Conservation (phyloP, 2,888 invertebrate species). For the Latheticus oryzae region DNA sequence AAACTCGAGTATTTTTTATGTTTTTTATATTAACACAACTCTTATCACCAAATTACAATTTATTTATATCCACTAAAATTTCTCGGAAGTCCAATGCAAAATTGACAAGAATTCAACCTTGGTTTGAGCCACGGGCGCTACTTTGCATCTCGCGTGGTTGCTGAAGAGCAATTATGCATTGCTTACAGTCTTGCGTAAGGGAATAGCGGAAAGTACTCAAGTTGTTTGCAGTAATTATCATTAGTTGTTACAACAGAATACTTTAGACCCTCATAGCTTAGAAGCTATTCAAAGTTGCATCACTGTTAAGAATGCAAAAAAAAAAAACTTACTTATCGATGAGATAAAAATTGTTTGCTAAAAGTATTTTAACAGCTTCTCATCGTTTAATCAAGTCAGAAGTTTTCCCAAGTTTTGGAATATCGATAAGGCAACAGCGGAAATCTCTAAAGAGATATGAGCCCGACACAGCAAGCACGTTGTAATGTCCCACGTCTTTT, state of each 20-base stretch:
- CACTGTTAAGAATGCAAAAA: too few relatives aligned
- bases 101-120: conserved; percentile 12
- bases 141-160: conserved; percentile 22
- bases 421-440: conserved; percentile 28
- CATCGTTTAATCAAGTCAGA: too few relatives aligned
- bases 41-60: too few relatives aligned
- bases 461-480: conserved; percentile 41
- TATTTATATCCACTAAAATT: too few relatives aligned
- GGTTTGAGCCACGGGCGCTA: conserved; percentile 3
- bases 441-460: conserved; percentile 34
- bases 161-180: conserved; percentile 21
- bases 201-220: conserved; percentile 8
- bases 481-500: conserved; percentile 43
- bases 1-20: too few relatives aligned
- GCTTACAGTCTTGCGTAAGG: conserved; percentile 9
- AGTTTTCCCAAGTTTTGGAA: conserved; percentile 33
- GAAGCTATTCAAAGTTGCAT: too few relatives aligned
- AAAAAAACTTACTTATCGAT: too few relatives aligned
- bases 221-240: conserved; percentile 9
- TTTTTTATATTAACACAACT: too few relatives aligned
- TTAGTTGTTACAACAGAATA: neutral
- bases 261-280: too few relatives aligned
- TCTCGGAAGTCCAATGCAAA: conserved; percentile 14
- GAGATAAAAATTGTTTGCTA: too few relatives aligned
- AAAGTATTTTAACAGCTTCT: too few relatives aligned